phyloP scores from a whole-genome alignment of 2,888 invertebrate genomes.

The Lydus trimaculatus region DNA sequence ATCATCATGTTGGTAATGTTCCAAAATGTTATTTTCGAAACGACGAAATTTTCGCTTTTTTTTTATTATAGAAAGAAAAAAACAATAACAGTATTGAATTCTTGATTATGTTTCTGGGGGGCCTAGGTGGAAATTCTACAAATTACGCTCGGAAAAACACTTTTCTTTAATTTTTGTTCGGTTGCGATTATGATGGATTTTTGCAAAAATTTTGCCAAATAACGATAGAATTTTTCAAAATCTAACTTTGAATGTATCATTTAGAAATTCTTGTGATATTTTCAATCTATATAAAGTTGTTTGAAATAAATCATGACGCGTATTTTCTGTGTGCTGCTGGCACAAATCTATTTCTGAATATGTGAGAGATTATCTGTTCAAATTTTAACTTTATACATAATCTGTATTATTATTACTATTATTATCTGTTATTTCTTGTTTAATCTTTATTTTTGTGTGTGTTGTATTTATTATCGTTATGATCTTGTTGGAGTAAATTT shows the following conservation, averaged over 20 bases:
- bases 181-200: background rate
- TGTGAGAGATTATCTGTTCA: background rate
- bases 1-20: slow-evolving; percentile 7
- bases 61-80: background rate
- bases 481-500: background rate
- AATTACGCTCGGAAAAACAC: background rate
- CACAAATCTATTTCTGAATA: slow-evolving; percentile 9
- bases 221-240: background rate
- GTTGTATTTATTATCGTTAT: background rate
- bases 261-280: background rate
- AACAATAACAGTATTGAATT: background rate
- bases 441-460: background rate
- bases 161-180: background rate
- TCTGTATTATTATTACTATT: background rate
- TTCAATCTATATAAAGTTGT: background rate
- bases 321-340: background rate
- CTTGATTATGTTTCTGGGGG: background rate
- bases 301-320: slow-evolving; percentile 7
- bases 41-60: background rate
- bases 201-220: background rate
- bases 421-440: background rate
- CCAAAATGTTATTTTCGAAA: slow-evolving; percentile 14
- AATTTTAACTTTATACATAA: background rate
- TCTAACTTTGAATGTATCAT: background rate
- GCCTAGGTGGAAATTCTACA: background rate